Evolutionary conservation across 2,888 invertebrate genomes (phyloP).

Genomic region (Eupithecia subfuscata): DNA sequence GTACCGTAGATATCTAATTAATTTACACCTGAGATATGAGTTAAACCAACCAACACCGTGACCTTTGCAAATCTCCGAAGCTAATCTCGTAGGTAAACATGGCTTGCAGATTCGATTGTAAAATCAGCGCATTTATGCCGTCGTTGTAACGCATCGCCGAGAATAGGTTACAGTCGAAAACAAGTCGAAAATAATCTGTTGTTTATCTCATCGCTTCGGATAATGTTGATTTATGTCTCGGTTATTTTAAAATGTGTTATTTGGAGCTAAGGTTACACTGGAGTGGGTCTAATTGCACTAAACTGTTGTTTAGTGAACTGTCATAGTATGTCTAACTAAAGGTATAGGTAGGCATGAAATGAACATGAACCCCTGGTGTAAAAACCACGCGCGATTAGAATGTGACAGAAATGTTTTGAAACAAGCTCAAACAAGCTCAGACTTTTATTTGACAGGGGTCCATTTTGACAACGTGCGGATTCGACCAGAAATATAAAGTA

Average conservation of each 20-base stretch:
- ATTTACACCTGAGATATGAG: not conserved
- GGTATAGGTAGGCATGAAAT: no score
- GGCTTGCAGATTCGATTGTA: constrained; percentile 20
- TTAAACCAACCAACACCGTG: not conserved
- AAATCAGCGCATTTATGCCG: constrained; percentile 28
- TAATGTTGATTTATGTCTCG: constrained; percentile 53
- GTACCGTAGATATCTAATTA: not conserved
- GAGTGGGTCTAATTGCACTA: not conserved
- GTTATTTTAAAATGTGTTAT: not conserved
- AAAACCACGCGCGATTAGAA: no score
- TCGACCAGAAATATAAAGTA: no score
- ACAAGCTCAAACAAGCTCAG: no score
- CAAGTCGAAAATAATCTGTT: constrained; percentile 51
- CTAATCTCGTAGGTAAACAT: not conserved
- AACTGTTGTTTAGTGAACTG: no score
- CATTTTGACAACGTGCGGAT: no score
- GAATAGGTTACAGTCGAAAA: constrained; percentile 48
- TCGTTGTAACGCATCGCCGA: constrained; percentile 38
- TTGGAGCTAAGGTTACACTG: not conserved
- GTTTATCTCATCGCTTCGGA: constrained; percentile 55
- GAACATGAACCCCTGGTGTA: not conserved
- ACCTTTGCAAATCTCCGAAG: not conserved
- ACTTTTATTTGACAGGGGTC: no score
- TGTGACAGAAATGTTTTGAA: no score
- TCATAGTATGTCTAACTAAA: no score